A percentile compares a stretch with the other conserved stretches of the same genome.
phyloP scores from a whole-genome alignment of 1,140 invertebrate species.

The Planococcus citri region DNA sequence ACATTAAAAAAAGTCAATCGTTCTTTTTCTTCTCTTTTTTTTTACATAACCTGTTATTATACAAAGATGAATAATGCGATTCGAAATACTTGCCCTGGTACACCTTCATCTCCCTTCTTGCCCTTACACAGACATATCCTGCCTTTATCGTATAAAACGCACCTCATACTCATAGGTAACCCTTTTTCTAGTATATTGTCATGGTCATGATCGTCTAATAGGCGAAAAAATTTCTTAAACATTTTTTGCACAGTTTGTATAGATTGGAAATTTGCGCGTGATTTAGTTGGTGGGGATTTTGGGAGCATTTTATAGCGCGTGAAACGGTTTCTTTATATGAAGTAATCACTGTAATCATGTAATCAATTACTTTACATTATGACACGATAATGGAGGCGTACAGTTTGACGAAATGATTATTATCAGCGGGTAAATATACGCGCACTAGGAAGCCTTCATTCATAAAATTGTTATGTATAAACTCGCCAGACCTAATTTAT shows the following conservation, averaged over 20 bases:
- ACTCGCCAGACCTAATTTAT: background rate
- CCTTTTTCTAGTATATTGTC: background rate
- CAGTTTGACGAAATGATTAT: conserved; percentile 8
- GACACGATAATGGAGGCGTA: conserved; percentile 16
- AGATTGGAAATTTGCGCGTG: background rate
- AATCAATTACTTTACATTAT: conserved; percentile 14
- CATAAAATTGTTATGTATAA: conserved; percentile 2
- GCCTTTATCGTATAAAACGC: no score
- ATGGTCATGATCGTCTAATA: background rate
- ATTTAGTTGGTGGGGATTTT: background rate
- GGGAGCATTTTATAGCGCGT: background rate
- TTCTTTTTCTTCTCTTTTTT: background rate
- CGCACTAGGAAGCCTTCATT: background rate
- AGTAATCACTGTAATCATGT: conserved; percentile 17
- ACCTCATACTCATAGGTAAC: background rate
- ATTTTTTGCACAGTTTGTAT: no score
- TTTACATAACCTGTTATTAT: background rate
- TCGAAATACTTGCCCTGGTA: background rate
- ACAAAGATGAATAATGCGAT: background rate
- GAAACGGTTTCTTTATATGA: background rate
- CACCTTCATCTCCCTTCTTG: no score
- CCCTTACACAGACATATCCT: no score
- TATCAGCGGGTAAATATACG: background rate
- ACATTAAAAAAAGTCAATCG: conserved; percentile 3
- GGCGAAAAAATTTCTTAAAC: no score